Percentiles rank a stretch among this genome's conserved stretches.
Conservation (phyloP, 1,140 invertebrate genomes). For the Bombus polaris region DNA sequence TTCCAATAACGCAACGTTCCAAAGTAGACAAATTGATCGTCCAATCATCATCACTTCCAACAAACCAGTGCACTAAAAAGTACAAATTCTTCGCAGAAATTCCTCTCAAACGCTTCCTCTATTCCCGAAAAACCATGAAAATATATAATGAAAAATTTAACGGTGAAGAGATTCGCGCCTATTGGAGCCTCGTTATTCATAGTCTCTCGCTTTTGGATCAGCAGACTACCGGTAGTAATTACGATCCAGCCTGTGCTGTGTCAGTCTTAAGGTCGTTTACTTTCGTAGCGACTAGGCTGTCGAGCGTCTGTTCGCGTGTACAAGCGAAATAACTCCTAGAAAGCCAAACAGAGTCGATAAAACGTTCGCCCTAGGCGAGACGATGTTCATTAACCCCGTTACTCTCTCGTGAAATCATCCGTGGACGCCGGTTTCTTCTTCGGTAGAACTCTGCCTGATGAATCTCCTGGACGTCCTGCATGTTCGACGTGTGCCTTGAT, state of each 20-base stretch:
- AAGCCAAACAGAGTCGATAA: not conserved
- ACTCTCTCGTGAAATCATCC: not conserved
- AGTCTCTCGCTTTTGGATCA: not conserved
- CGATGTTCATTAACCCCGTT: constrained; percentile 45
- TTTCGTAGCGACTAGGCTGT: not conserved
- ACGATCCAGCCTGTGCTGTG: not conserved
- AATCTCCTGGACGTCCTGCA: not conserved
- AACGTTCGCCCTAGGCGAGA: constrained; percentile 31
- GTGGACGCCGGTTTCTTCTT: not conserved
- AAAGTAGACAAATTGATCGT: not conserved
- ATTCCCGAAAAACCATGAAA: not conserved
- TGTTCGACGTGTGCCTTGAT: not conserved
- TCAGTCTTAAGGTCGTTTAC: constrained; percentile 42
- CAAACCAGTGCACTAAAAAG: not conserved
- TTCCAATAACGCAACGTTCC: not conserved
- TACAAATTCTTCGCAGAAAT: not conserved
- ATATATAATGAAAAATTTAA: not conserved
- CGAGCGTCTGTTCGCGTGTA: not conserved
- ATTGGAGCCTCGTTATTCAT: constrained; percentile 9
- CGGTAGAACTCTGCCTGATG: not conserved
- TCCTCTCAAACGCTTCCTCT: rapidly evolving
- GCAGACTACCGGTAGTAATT: not conserved
- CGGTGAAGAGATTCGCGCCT: not conserved
- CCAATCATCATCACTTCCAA: not conserved
- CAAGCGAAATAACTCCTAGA: not conserved